Conservation (phyloP, 1,140 invertebrate genomes). For the Coptotermes formosanus region DNA sequence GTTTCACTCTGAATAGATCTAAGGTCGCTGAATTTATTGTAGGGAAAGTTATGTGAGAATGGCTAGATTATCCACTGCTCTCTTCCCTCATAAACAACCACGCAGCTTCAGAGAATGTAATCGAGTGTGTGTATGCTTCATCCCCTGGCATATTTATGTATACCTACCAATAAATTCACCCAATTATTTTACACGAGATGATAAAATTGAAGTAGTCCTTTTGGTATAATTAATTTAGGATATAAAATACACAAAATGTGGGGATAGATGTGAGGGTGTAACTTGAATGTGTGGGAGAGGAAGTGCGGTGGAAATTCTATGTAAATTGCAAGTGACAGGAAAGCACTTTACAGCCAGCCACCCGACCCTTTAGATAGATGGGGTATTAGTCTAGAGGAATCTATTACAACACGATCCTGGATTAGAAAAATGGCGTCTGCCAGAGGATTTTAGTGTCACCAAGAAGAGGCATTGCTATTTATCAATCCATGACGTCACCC, state of each 20-base stretch:
- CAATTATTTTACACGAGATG: constrained; percentile 8
- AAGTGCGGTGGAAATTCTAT: background rate
- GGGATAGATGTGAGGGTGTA: background rate
- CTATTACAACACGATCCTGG: constrained; percentile 22
- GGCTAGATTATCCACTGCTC: background rate
- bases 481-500: constrained; percentile 22
- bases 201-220: background rate
- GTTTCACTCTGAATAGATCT: background rate
- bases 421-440: constrained; percentile 26
- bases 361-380: background rate
- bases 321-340: background rate
- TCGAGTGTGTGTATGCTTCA: background rate
- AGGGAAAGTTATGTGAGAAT: background rate
- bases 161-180: background rate
- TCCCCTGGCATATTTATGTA: background rate
- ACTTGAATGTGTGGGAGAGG: background rate
- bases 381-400: constrained; percentile 25
- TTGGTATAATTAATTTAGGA: background rate
- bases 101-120: background rate
- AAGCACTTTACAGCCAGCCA: background rate
- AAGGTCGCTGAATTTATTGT: background rate
- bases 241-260: background rate
- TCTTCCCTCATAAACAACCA: background rate
- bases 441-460: constrained; percentile 30
- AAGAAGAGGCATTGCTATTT: constrained; percentile 25